Percentiles rank a stretch among this genome's conserved stretches.
Evolutionary conservation across 2,888 invertebrate species (phyloP).

Genomic region (Agriopis marginaria): DNA sequence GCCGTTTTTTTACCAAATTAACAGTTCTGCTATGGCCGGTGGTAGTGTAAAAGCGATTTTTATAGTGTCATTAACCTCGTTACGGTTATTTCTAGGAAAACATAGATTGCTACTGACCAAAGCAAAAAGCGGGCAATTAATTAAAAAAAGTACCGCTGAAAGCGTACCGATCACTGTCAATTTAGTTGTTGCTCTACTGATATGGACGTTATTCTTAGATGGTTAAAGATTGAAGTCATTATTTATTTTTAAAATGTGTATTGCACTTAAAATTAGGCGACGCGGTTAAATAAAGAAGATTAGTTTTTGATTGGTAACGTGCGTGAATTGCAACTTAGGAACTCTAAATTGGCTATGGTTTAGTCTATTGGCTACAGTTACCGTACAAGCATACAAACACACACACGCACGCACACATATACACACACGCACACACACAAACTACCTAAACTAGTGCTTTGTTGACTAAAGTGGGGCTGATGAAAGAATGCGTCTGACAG

Average conservation of each 20-base stretch:
- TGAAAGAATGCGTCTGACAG: no score
- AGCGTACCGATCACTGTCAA: conserved; percentile 41
- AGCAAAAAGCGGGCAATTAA: conserved; percentile 75
- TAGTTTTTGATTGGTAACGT: conserved; percentile 23
- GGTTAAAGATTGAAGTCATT: neutral
- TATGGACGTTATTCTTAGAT: neutral
- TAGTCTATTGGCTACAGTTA: neutral
- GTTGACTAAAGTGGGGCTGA: no score
- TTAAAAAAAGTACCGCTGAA: conserved; percentile 71
- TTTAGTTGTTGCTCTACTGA: conserved; percentile 1
- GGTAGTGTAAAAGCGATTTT: conserved; percentile 46
- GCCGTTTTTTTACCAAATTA: conserved; percentile 49
- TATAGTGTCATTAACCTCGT: conserved; percentile 67
- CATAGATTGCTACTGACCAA: conserved; percentile 65
- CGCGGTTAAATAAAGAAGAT: conserved; percentile 22
- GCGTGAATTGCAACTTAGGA: conserved; percentile 37
- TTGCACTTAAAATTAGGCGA: conserved; percentile 22
- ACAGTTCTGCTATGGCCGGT: conserved; percentile 46
- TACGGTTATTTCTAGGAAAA: conserved; percentile 68
- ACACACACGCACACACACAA: no score
- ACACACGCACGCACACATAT: no score
- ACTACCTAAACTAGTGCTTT: no score
- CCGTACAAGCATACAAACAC: no score
- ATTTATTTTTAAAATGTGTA: conserved; percentile 10
- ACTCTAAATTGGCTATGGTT: conserved; percentile 12